Base-by-base conservation (phyloP, 2,113 vertebrate species). In the Promerops cafer region DNA sequence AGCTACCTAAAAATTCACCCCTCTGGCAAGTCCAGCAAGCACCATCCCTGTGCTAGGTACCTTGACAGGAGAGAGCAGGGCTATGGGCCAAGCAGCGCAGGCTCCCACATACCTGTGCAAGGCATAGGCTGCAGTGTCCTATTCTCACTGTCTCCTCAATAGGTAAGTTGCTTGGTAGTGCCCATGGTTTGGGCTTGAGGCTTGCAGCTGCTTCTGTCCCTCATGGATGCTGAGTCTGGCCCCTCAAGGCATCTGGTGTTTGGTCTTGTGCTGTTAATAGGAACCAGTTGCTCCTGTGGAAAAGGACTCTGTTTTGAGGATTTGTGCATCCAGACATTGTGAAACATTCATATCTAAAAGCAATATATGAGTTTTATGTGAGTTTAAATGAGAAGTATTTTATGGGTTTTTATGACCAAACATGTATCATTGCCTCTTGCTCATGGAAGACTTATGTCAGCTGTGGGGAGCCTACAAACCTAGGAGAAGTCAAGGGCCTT, bases 71-170 rank as follows among this genome's bases (percentile, higher is more conserved):
- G 28, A 72, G 37, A 44, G n/a, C 19, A 77, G 52, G 24, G 39
- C 54, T 20, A 7, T 13, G 42, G 49, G 33, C 37, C 28, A 24
- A 35, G 42, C 2, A 13, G 42, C 0, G 0, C 40, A 50, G 39
- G 23, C 35, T 80, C 37, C 44, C 50, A 47, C 24, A 28, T 37
- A 56, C 20, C 50, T 57, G 3, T 66, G n/a, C 11, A 14, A 60
- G 61, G 71, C 50, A 11, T 1, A 70, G 70, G 47, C 59, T 83
- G 52, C 39, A 53, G 35, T 57, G 35, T 57, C 54, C 50, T 20
- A 10, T 85, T 66, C 52, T 64, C 47, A 6, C 70, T 77, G 33
- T 27, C 66, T 56, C 27, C 44, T 87, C 1, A 5, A 20, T 23
- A 70, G 39, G 16, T 28, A 47, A 59, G 16, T 57, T 87, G 18